These are phyloP conservation scores for Lydus trimaculatus DNA, from an alignment of 2,888 invertebrate species.

Conservation along the genomic window DNA sequence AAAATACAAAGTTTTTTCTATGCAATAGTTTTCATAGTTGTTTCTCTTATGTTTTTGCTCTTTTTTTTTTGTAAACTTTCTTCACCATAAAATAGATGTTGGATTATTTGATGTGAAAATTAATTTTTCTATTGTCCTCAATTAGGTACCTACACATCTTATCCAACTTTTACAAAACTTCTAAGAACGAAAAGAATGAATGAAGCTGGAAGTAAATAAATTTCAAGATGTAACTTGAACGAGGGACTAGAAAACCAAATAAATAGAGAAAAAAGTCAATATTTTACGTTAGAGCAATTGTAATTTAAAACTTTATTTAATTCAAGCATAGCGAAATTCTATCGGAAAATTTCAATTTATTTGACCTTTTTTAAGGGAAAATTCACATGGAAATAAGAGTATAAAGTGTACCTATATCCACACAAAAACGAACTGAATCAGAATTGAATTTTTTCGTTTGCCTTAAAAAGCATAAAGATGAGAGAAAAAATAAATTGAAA, in stretches of 20 bases:
- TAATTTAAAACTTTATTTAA: slow-evolving; percentile 21
- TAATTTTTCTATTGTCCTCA: background rate
- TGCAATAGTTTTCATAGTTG: background rate
- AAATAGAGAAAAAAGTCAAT: background rate
- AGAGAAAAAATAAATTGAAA: background rate
- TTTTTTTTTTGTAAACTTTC: background rate
- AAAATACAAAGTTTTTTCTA: background rate
- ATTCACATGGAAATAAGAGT: background rate
- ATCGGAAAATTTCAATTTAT: background rate
- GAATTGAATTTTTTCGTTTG: background rate
- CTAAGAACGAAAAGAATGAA: background rate
- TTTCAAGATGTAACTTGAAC: background rate
- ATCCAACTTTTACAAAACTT: background rate
- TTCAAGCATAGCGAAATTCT: background rate
- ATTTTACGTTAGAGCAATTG: background rate
- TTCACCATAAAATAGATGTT: background rate
- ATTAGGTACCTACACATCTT: too few species aligned
- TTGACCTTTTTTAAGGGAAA: background rate
- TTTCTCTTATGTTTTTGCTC: background rate
- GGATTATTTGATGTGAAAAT: background rate
- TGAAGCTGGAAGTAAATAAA: background rate
- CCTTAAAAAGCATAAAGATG: background rate
- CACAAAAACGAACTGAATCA: background rate
- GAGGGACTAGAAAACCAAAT: background rate
- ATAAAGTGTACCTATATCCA: too few species aligned